phyloP scores from a whole-genome alignment of 1,140 invertebrate genomes.

The Pachyrhynchus sulphureomaculatus region DNA sequence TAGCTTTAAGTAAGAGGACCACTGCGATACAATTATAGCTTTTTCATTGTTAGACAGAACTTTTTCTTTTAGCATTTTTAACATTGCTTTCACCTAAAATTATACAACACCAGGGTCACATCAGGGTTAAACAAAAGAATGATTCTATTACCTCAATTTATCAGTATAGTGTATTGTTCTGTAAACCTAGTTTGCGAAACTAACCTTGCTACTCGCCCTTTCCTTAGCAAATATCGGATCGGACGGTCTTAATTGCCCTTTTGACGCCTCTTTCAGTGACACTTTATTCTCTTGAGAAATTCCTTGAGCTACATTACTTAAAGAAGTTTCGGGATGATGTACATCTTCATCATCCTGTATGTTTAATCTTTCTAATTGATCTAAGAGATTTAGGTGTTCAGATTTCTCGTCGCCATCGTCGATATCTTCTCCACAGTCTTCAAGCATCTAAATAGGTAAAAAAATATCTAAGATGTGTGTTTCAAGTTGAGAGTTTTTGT shows the following conservation, averaged over 20 bases:
- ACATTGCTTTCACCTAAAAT: constrained; percentile 59
- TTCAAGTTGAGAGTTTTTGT: no score
- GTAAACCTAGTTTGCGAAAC: constrained; percentile 1
- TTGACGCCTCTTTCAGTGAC: constrained; percentile 50
- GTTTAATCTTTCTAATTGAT: constrained; percentile 48
- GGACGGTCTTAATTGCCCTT: constrained; percentile 59
- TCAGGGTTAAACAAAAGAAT: no score
- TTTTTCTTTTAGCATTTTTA: constrained; percentile 60
- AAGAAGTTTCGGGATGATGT: constrained; percentile 3
- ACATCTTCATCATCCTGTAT: constrained; percentile 36
- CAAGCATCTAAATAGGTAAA: constrained; percentile 57
- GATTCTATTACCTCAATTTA: no score
- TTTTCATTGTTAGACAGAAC: constrained; percentile 66
- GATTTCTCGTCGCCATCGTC: constrained; percentile 40
- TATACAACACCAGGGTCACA: no score
- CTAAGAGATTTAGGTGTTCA: constrained; percentile 51
- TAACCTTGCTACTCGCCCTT: constrained; percentile 63
- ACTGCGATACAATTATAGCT: constrained; percentile 85
- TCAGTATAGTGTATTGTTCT: no score
- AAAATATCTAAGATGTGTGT: no score
- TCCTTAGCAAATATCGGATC: constrained; percentile 70
- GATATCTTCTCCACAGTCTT: constrained; percentile 51
- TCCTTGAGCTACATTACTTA: neutral
- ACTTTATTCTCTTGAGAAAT: constrained; percentile 16
- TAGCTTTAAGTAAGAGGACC: constrained; percentile 74